Evolutionary conservation across 2,113 vertebrate genomes (phyloP).

Genomic region (Rhipidura dahli): DNA sequence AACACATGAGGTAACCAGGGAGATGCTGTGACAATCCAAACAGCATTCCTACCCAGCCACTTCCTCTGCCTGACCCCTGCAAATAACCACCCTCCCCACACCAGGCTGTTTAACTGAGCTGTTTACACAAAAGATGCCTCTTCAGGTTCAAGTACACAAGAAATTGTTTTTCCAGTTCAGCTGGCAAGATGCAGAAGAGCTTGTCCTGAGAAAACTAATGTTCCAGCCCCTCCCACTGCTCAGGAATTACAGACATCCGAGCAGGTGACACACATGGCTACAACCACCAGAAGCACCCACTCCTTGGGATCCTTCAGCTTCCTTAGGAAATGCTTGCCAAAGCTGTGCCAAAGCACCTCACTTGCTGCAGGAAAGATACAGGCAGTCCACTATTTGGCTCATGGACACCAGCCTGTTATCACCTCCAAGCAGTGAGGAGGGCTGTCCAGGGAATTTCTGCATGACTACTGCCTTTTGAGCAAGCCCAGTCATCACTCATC

Average conservation of each 20-base stretch:
- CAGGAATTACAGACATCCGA: neutral
- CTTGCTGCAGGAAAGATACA: neutral
- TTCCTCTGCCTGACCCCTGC: neutral
- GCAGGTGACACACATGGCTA: neutral
- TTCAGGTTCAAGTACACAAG: neutral
- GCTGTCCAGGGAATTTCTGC: neutral
- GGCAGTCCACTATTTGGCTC: neutral
- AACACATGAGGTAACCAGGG: neutral
- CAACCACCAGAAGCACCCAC: neutral
- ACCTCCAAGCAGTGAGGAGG: neutral
- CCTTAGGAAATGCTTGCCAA: neutral
- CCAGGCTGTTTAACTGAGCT: neutral
- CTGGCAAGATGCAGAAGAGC: neutral
- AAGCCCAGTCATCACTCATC: neutral
- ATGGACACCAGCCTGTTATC: neutral
- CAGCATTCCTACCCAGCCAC: neutral
- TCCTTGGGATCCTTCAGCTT: neutral
- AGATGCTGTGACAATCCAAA: neutral
- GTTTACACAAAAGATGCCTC: neutral
- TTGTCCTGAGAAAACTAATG: neutral
- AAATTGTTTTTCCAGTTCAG: neutral
- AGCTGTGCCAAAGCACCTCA: neutral
- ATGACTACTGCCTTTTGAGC: neutral
- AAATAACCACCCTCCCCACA: neutral
- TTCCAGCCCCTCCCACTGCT: neutral